Evolutionary conservation across 2,113 vertebrate species (phyloP), one percentile per base, ranked within the genome.

Genomic region (Neofelis nebulosa): DNA sequence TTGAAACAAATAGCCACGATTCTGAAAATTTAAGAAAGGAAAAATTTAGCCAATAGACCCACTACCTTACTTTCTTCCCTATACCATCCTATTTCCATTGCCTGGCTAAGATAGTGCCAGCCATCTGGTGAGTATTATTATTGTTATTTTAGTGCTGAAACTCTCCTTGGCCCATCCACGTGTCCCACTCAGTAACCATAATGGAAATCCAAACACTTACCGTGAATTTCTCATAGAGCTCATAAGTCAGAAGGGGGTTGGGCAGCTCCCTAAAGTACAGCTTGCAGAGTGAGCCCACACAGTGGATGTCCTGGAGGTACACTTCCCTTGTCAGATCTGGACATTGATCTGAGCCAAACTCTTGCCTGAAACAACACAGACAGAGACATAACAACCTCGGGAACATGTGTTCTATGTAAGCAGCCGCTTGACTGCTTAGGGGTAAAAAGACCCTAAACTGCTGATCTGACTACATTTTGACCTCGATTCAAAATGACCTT

Each of bases 231-330:
- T 99, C 99, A 99, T 99, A 99, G 91, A 99, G 99, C 97, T 99
- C 99, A 97, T 99, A 99, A 50, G 99, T 99, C 98, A 99, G 99
- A 97, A 99, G 99, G 38, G 99, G 99, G 98, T 99, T 99, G 98
- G 99, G 99, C 36, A 99, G 99, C 94, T 99, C 99, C 98, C 99
- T 99, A 99, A 99, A 99, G 98, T 99, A 99, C 82, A 99, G 99
- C 98, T 99, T 99, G 98, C 99, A 99, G 97, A 99, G 99, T 2
- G 99, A 99, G 92, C 99, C 99, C 98, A 99, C 99, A 15, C 99
- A 99, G 99, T 99, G 99, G 98, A 99, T 99, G 98, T 99, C 99
- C 99, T 99, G 99, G 93, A 99, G 99, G 98, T 99, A 99, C 98
- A 99, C 99, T 99, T 99, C 99, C 98, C 99, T 99, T 78, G 99